Evolutionary conservation across 2,888 invertebrate genomes (phyloP), one percentile per base, ranked within the genome.

Genomic region (Linnaemya vulpina): DNA sequence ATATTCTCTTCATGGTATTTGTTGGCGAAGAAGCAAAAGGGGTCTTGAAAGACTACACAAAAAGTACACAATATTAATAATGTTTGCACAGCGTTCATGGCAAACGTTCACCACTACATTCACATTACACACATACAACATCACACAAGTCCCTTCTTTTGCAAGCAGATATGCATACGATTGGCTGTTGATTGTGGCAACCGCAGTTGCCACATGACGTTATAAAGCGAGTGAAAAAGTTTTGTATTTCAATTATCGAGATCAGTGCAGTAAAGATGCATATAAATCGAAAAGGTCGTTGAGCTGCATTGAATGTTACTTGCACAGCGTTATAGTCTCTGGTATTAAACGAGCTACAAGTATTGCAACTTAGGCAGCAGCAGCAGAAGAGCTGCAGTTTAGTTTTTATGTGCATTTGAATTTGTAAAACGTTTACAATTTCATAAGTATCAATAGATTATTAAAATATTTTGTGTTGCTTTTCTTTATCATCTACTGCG

Each of bases 241-340:
- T 80, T 84, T 80, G 67, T 68, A 73, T 81, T 80, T 84, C 80
- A 84, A 79, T 84, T 84, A 83, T 83, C 49, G 79, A 83, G 74
- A 83, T 83, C 84, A 46, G 38, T 65, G 55, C 65, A 62, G 38
- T 38, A 25, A 15, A 46, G 7, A 51, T 22, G 9, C n/a, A 46
- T 22, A 40, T n/a, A 73, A 60, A 63, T 46, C 58, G 55, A 43
- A 40, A 40, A 62, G 78, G 62, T 63, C 77, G 67, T 74, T 83
- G 77, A 22, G 68, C 77, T 68, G 74, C 74, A 78, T 63, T 78
- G 68, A 74, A 70, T 68, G 70, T 20, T 53, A 20, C 20, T 71
- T 70, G 35, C 17, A 38, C 22, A 51, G 5, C 8, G 0, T 5
- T 13, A n/a, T 55, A 70, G 25, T 40, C 10, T 35, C 1, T 51